phyloP scores from a whole-genome alignment of 1,140 invertebrate species.

The Leptoteleia sp. region DNA sequence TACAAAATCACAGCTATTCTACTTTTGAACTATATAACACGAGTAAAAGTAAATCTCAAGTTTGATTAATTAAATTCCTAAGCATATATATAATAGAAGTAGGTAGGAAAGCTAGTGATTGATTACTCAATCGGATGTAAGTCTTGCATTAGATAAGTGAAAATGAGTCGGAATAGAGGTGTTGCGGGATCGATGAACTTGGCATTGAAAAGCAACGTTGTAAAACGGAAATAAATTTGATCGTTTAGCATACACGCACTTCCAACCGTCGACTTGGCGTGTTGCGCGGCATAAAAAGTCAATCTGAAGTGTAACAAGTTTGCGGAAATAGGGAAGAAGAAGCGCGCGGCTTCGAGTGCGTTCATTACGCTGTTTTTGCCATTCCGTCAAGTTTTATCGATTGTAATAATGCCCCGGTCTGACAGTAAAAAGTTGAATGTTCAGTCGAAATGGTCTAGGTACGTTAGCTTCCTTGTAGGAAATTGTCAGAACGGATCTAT shows the following conservation, averaged over 20 bases:
- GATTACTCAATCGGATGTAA: too few species aligned
- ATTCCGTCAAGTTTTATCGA: slow-evolving; percentile 25
- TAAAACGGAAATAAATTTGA: slow-evolving; percentile 24
- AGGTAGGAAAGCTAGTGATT: too few species aligned
- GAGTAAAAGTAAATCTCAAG: too few species aligned
- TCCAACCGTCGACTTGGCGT: slow-evolving; percentile 16
- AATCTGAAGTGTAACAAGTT: slow-evolving; percentile 16
- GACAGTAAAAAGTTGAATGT: slow-evolving; percentile 19
- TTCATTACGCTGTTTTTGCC: slow-evolving; percentile 26
- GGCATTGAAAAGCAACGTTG: slow-evolving; percentile 10
- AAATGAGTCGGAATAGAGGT: slow-evolving; percentile 2
- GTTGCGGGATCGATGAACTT: slow-evolving; percentile 28
- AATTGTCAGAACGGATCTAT: too few species aligned
- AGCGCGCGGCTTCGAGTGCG: background rate
- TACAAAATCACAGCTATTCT: too few species aligned
- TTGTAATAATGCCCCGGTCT: slow-evolving; percentile 40
- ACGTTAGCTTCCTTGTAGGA: too few species aligned
- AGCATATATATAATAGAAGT: too few species aligned
- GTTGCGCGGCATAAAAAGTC: slow-evolving; percentile 5
- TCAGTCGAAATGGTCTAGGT: background rate
- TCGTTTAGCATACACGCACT: slow-evolving; percentile 24
- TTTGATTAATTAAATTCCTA: too few species aligned
- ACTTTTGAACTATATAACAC: too few species aligned
- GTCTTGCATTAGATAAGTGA: too few species aligned
- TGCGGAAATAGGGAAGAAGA: slow-evolving; percentile 29